Conservation (phyloP, 2,888 invertebrate genomes). For the Peribatodes rhomboidaria region DNA sequence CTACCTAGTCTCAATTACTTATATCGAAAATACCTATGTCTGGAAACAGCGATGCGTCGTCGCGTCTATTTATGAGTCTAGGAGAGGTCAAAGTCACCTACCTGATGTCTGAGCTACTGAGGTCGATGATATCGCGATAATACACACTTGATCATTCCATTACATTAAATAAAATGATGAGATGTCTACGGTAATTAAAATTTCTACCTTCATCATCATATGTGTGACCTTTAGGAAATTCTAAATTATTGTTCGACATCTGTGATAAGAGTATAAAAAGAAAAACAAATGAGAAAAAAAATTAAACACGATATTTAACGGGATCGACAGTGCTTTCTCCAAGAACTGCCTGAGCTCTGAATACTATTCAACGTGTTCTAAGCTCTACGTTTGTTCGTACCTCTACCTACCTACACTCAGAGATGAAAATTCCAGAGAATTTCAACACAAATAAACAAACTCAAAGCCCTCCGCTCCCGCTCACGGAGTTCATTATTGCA, state of each 20-base stretch:
- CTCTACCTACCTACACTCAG: background rate
- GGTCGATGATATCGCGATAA: constrained; percentile 53
- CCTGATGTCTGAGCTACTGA: constrained; percentile 53
- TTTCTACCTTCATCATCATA: too few species aligned
- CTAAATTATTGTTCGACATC: too few species aligned
- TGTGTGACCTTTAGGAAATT: too few species aligned
- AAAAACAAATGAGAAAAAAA: too few species aligned
- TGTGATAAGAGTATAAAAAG: too few species aligned
- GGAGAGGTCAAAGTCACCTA: constrained; percentile 63
- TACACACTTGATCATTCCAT: constrained; percentile 44
- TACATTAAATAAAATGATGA: background rate
- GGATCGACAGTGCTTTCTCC: too few species aligned
- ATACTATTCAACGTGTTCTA: background rate
- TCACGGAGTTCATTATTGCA: constrained; percentile 38
- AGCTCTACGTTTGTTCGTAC: background rate
- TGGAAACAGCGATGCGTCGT: constrained; percentile 5
- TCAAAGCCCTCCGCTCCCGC: constrained; percentile 6
- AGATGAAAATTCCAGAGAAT: constrained; percentile 4
- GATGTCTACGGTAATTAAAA: background rate
- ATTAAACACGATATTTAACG: too few species aligned
- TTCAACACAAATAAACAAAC: background rate
- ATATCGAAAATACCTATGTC: constrained; percentile 9
- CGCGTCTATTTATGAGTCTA: constrained; percentile 49
- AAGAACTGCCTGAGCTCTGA: too few species aligned
- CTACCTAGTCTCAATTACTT: constrained; percentile 1